phyloP scores from a whole-genome alignment of 2,113 vertebrate genomes.

The Tyrannus savana region DNA sequence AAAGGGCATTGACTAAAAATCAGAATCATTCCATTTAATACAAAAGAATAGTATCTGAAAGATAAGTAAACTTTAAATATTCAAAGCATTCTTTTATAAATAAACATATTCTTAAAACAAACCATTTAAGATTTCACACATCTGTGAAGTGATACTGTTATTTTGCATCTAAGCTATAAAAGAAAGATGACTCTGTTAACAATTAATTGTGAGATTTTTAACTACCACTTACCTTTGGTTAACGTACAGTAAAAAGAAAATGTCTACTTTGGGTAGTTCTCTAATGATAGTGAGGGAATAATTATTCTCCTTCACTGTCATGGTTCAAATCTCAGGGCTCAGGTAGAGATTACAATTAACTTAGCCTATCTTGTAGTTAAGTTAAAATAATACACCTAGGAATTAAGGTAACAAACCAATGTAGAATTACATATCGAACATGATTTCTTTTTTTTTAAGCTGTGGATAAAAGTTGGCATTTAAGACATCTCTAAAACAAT shows the following conservation, averaged over 20 bases:
- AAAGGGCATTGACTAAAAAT: not conserved
- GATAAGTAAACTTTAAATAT: not conserved
- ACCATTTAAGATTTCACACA: slow-evolving; percentile 2
- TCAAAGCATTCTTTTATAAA: not conserved
- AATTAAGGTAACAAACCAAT: slow-evolving; percentile 10
- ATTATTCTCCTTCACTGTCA: slow-evolving; percentile 47
- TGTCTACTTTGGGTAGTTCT: slow-evolving; percentile 42
- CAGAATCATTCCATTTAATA: not conserved
- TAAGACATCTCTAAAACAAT: not conserved
- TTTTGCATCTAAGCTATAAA: slow-evolving; percentile 50
- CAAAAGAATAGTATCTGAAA: not conserved
- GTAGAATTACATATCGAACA: not conserved
- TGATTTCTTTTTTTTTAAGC: not conserved
- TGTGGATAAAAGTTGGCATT: not conserved
- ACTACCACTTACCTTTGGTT: slow-evolving; percentile 57
- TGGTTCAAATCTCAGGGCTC: slow-evolving; percentile 40
- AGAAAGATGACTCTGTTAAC: slow-evolving; percentile 50
- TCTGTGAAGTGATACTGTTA: not conserved
- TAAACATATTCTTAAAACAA: slow-evolving; percentile 25
- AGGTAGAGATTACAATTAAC: slow-evolving; percentile 24
- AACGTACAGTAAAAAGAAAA: slow-evolving; percentile 65
- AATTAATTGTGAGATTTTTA: slow-evolving; percentile 65
- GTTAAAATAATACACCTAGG: slow-evolving; percentile 18
- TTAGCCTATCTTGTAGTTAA: slow-evolving; percentile 4
- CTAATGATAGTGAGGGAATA: slow-evolving; percentile 21